A percentile compares a stretch with the other conserved stretches of the same genome.
Conservation (phyloP, 2,888 invertebrate species). For the Xanthorhoe spadicearia region DNA sequence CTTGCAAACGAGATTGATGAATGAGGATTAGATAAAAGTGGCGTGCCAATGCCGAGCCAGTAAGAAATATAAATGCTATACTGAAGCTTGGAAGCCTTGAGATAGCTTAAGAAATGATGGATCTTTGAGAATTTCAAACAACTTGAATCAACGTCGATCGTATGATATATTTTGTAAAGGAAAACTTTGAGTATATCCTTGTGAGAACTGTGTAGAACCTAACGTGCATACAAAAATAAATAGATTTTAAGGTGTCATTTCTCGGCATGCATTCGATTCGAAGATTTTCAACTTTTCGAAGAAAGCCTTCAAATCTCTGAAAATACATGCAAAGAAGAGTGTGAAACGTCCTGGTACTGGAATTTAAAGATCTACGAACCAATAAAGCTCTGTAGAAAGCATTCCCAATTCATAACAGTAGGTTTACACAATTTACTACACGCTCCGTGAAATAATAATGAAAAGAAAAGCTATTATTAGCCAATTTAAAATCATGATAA, state of each 20-base stretch:
- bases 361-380: not conserved
- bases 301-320: too few species aligned
- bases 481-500: constrained; percentile 18
- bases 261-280: too few species aligned
- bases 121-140: constrained; percentile 28
- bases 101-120: constrained; percentile 34
- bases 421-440: not conserved
- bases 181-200: constrained; percentile 1
- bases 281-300: too few species aligned
- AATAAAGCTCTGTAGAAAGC: too few species aligned
- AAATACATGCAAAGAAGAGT: too few species aligned
- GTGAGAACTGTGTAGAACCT: not conserved
- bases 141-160: constrained; percentile 24
- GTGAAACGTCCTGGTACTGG: not conserved
- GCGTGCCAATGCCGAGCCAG: constrained; percentile 31
- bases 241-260: too few species aligned
- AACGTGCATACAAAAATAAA: not conserved
- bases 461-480: constrained; percentile 6
- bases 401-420: too few species aligned
- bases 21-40: constrained; percentile 35
- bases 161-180: constrained; percentile 20
- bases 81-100: constrained; percentile 22
- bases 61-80: constrained; percentile 33
- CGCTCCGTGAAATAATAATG: not conserved
- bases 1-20: constrained; percentile 37